These are phyloP conservation scores for Scelioninae gen. 1 DNA, from an alignment of 2,888 invertebrate species.

Conservation along the genomic window DNA sequence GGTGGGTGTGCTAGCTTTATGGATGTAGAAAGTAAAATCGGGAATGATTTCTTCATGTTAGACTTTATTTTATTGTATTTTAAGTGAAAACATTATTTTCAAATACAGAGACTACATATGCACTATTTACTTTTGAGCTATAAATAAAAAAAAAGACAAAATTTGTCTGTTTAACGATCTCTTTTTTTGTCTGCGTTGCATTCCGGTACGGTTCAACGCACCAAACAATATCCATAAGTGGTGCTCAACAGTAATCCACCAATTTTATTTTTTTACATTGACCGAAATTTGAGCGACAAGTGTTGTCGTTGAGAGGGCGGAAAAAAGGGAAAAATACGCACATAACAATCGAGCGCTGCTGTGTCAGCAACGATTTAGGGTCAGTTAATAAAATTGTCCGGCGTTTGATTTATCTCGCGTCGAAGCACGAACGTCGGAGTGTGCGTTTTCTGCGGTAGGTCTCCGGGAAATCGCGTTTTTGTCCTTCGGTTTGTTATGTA, in stretches of 20 bases:
- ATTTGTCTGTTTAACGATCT: not conserved
- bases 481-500: constrained; percentile 42
- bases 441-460: constrained; percentile 1
- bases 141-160: constrained; percentile 7
- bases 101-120: not conserved
- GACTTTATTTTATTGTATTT: not conserved
- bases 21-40: no score
- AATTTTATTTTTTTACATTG: constrained; percentile 34
- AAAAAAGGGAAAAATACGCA: not conserved
- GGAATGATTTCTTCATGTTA: not conserved
- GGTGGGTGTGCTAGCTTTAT: no score
- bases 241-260: constrained; percentile 27
- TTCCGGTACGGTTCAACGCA: constrained; percentile 17
- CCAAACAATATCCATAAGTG: constrained; percentile 38
- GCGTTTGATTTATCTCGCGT: constrained; percentile 12
- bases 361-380: constrained; percentile 49
- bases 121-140: not conserved
- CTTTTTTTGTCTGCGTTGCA: constrained; percentile 3
- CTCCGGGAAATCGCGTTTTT: constrained; percentile 1
- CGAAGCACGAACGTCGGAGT: not conserved
- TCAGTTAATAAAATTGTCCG: constrained; percentile 56
- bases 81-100: constrained; percentile 2
- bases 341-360: constrained; percentile 22
- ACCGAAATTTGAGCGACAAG: constrained; percentile 32
- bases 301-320: not conserved